Evolutionary conservation across 2,797 vertebrate genomes (phyloP), one percentile per base, ranked within the genome.

Genomic region (Momotus momota): DNA sequence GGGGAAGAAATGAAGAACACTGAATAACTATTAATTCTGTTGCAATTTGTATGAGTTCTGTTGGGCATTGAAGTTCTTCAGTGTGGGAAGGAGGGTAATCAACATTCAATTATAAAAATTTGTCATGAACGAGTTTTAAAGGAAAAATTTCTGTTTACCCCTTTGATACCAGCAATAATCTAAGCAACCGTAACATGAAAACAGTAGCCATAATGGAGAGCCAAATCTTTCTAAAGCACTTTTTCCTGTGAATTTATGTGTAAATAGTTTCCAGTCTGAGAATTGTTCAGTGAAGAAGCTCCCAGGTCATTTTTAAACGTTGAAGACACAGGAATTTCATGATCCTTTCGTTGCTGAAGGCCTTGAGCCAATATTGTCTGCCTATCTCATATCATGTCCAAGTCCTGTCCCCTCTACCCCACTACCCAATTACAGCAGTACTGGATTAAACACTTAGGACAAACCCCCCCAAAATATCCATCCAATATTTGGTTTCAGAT

Each of bases 371-470:
- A 26, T 62, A 7, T 21, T 60, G 8, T 40, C 35, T 3, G 3
- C 71, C 19, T 2, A 1, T 75, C 26, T 10, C 2, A 1, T 27
- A 51, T 9, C 0, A 0, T 27, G 14, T 38, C 13, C 0, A 0
- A 69, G 41, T 64, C 57, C 38, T 5, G 0, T 55, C 5, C 7
- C 31, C 2, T 26, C 6, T 20, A n/a, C 31, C 6, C 14, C 17
- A 17, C 12, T 43, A 4, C 49, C 9, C 0, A 0, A 2, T 67
- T 81, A 55, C 5, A 62, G 35, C 7, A 23, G 4, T 11, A 54
- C 15, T 45, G 21, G 12, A 12, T 71, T 74, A 58, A 88, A 14
- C 13, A 79, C 2, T 40, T 33, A 43, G 21, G 46, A 33, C 4
- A 67, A 71, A 49, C 8, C 1, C 9, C 9, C 5, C 1, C 16